Conservation (phyloP, 2,888 invertebrate genomes). For the Thysanoteuthis rhombus region DNA sequence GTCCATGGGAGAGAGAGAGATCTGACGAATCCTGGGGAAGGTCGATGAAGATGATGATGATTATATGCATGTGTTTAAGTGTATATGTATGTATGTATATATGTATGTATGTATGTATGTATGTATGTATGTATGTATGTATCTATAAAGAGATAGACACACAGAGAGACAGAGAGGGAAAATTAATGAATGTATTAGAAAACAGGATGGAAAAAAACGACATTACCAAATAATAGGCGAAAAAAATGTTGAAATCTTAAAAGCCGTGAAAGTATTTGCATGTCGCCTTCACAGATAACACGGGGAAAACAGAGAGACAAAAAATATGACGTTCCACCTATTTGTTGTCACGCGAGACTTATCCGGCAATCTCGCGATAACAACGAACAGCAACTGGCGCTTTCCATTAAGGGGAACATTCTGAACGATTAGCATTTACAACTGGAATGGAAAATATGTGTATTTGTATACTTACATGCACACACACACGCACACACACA, state of each 20-base stretch:
- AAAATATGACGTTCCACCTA: background rate
- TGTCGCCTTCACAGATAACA: background rate
- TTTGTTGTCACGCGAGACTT: conserved; percentile 1
- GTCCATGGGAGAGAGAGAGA: too few relatives aligned
- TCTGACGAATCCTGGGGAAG: too few relatives aligned
- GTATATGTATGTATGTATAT: too few relatives aligned
- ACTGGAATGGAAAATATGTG: background rate
- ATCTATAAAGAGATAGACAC: background rate
- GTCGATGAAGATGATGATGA: too few relatives aligned
- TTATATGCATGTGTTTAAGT: too few relatives aligned
- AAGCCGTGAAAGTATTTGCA: background rate
- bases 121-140: background rate
- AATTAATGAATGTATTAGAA: rapidly evolving
- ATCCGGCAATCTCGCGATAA: background rate
- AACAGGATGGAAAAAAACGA: background rate
- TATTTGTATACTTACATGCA: background rate
- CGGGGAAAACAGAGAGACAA: background rate
- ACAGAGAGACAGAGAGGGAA: rapidly evolving
- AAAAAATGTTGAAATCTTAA: background rate
- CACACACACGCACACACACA: background rate
- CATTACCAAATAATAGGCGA: too few relatives aligned
- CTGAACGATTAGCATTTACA: background rate
- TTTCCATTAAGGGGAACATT: background rate
- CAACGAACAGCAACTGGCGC: background rate
- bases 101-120: too few relatives aligned